A percentile compares a stretch with the other conserved stretches of the same genome.
Evolutionary conservation across 2,113 vertebrate genomes (phyloP).

Genomic region (Erinaceus europaeus): DNA sequence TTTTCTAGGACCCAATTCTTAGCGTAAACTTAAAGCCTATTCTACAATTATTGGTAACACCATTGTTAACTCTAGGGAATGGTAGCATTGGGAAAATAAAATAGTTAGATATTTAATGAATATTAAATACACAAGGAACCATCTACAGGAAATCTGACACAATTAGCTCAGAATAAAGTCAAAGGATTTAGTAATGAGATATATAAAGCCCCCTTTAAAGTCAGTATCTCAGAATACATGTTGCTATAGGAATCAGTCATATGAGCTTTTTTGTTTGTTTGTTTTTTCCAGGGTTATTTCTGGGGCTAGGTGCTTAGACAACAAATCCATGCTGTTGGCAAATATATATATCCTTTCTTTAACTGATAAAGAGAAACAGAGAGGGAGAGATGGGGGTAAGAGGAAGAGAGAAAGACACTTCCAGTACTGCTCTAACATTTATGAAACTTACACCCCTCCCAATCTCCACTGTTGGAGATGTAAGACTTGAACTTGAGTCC

Average conservation of each 20-base stretch:
- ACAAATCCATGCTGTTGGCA: no score
- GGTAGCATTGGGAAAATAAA: background rate
- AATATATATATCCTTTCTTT: no score
- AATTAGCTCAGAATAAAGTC: background rate
- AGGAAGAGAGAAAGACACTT: no score
- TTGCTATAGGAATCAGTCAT: background rate
- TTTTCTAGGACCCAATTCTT: background rate
- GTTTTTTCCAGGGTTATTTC: no score
- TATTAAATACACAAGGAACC: background rate
- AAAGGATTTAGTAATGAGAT: background rate
- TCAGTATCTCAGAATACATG: background rate
- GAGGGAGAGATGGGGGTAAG: no score
- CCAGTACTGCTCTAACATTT: no score
- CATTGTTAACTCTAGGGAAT: background rate
- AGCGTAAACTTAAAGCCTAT: background rate
- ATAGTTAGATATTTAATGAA: background rate
- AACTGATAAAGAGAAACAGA: no score
- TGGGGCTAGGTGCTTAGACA: no score
- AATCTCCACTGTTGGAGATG: no score
- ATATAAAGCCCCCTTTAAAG: background rate
- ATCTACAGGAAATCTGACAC: background rate
- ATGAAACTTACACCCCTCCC: no score
- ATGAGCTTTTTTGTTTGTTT: no score
- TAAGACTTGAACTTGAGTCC: no score
- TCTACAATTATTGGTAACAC: background rate